Evolutionary conservation across 2,113 vertebrate genomes (phyloP), one percentile per base, ranked within the genome.

Genomic region (Nothobranchius kuhntae): DNA sequence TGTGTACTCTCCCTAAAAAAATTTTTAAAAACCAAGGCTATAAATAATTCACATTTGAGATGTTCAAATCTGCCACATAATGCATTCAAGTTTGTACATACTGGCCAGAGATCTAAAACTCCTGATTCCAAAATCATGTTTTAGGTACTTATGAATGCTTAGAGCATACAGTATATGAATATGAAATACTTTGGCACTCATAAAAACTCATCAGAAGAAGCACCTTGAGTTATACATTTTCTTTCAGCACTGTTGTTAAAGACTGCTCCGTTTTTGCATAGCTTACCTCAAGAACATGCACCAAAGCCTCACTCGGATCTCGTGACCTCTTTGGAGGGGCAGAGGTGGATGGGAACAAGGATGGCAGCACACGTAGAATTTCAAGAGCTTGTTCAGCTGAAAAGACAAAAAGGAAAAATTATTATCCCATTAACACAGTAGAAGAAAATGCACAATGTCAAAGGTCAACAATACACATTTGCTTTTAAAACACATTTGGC

Each of bases 271-370:
- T 30, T 51, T 55, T 76, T 60, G 45, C 24, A 61, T 14, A 69
- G 30, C 73, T 77, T 63, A 84, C 78, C 75, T 75, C 38, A 1
- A 75, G 67, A 44, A 81, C 74, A 75, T 78, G 71, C 61, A 77
- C 42, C 66, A 81, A 60, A 47, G 71, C 75, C 71, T n/a, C n/a
- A n/a, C n/a, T n/a, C n/a, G n/a, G n/a, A n/a, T n/a, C n/a, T n/a
- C n/a, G n/a, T n/a, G n/a, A n/a, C n/a, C n/a, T 85, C 50, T 77
- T 80, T 55, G 52, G 65, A 73, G 73, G 65, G 52, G 73, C 60
- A 77, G 70, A 69, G 1, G 60, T 54, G 17, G 77, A 81, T 36
- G 70, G 61, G 53, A 84, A 83, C 67, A 80, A n/a, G 54, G 61
- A 72, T 68, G 76, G 77, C 56, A 74, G 74, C 48, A 71, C 70